Conservation (phyloP, 2,888 invertebrate species). For the Drosophila incognita region DNA sequence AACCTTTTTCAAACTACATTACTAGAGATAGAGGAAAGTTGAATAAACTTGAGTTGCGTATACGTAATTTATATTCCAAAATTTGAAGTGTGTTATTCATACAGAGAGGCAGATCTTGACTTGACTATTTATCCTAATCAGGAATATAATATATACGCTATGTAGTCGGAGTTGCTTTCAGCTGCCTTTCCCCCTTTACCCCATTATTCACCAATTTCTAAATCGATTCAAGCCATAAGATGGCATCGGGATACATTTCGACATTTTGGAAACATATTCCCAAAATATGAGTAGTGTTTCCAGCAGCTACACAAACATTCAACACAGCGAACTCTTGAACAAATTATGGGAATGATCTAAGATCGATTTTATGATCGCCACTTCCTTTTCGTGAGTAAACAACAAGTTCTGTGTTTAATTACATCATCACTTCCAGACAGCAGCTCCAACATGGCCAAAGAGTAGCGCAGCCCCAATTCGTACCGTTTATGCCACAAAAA, state of each 20-base stretch:
- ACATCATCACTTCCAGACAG: constrained; percentile 36
- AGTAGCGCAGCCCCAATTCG: constrained; percentile 49
- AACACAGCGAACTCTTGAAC: constrained; percentile 10
- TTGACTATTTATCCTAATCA: neutral
- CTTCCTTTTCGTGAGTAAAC: constrained; percentile 44
- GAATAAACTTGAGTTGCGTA: too few relatives aligned
- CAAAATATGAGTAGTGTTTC: neutral
- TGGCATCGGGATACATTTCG: neutral
- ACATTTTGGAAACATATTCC: neutral
- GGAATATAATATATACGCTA: neutral
- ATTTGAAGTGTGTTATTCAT: too few relatives aligned
- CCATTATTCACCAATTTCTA: neutral
- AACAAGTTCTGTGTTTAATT: constrained; percentile 29
- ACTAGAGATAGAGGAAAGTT: too few relatives aligned
- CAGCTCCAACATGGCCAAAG: constrained; percentile 28
- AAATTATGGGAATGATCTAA: constrained; percentile 1
- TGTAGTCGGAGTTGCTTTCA: neutral
- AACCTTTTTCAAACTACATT: neutral
- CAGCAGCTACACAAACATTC: neutral
- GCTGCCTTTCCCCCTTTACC: too few relatives aligned
- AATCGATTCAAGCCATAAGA: neutral
- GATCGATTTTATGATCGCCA: constrained; percentile 34
- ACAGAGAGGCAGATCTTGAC: neutral
- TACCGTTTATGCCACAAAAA: constrained; percentile 53
- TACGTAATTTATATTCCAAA: too few relatives aligned